These are phyloP conservation scores for Orbicella faveolata DNA, from an alignment of 64 coral and sea anemone genomes.

Conservation along the genomic window DNA sequence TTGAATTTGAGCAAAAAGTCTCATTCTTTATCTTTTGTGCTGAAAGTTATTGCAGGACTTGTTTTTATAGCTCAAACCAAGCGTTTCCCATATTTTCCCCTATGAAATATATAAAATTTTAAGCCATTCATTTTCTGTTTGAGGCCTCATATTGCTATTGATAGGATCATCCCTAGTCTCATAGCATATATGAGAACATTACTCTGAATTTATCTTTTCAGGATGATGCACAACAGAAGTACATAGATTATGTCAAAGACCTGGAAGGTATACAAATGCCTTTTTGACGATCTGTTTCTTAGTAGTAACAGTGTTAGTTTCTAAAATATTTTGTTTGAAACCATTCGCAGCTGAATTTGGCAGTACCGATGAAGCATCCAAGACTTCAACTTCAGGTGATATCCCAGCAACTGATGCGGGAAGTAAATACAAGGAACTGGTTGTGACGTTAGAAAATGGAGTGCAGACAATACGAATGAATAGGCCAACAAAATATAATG, in stretches of 20 bases:
- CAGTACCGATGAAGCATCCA: conserved; percentile 17
- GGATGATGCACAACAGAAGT: conserved; percentile 91
- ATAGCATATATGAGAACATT: too few species aligned
- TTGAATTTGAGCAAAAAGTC: too few species aligned
- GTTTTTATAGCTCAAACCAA: too few species aligned
- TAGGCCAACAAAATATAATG: conserved; percentile 93
- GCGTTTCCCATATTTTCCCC: too few species aligned
- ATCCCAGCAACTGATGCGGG: background rate
- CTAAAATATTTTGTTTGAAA: background rate
- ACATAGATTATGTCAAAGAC: conserved; percentile 84
- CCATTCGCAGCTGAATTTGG: conserved; percentile 3
- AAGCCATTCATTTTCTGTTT: too few species aligned
- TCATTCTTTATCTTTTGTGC: too few species aligned
- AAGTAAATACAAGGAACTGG: conserved; percentile 67
- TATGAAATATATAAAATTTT: too few species aligned
- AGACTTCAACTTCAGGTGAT: background rate
- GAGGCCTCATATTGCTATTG: too few species aligned
- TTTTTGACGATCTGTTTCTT: background rate
- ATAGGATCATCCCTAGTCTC: too few species aligned
- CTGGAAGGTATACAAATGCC: conserved; percentile 41
- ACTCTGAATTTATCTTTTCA: conserved; percentile 1
- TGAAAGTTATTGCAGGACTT: too few species aligned
- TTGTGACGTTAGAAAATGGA: conserved; percentile 71
- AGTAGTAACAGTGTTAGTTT: background rate
- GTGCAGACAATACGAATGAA: conserved; percentile 83